A percentile compares a stretch with the other conserved stretches of the same genome.
Evolutionary conservation across 2,797 vertebrate species (phyloP).

Genomic region (Thunnus albacares): DNA sequence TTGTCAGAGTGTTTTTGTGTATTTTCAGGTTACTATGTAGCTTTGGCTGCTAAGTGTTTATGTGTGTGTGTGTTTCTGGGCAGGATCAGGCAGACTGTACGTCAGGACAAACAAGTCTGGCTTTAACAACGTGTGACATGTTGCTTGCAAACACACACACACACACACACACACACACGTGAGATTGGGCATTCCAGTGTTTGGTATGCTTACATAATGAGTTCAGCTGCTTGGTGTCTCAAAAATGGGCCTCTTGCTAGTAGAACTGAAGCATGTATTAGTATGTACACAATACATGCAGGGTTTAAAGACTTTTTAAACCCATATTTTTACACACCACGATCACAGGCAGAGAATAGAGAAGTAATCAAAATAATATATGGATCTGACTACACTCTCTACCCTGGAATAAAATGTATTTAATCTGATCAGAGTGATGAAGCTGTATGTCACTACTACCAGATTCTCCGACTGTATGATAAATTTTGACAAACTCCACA

Average conservation of each 20-base stretch:
- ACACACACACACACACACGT: background rate
- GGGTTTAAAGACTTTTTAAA: background rate
- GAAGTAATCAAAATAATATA: background rate
- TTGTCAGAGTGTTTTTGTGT: background rate
- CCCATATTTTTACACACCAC: background rate
- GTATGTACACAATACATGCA: background rate
- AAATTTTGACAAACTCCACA: background rate
- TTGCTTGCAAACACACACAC: conserved; percentile 2
- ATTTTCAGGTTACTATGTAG: background rate
- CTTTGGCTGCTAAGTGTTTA: background rate
- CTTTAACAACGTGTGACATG: conserved; percentile 37
- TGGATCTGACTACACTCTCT: background rate
- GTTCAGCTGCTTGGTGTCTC: conserved; percentile 27
- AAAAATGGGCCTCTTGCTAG: conserved; percentile 14
- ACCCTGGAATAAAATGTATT: background rate
- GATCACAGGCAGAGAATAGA: background rate
- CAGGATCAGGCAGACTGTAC: conserved; percentile 69
- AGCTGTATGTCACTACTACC: background rate
- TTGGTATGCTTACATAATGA: conserved; percentile 29
- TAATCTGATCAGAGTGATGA: background rate
- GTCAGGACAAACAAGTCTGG: conserved; percentile 73
- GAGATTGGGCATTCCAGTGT: conserved; percentile 22
- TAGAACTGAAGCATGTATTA: background rate
- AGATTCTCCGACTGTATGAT: background rate
- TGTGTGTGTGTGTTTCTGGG: conserved; percentile 35